Evolutionary conservation across 2,113 vertebrate genomes (phyloP).

Genomic region (Chionomys nivalis): DNA sequence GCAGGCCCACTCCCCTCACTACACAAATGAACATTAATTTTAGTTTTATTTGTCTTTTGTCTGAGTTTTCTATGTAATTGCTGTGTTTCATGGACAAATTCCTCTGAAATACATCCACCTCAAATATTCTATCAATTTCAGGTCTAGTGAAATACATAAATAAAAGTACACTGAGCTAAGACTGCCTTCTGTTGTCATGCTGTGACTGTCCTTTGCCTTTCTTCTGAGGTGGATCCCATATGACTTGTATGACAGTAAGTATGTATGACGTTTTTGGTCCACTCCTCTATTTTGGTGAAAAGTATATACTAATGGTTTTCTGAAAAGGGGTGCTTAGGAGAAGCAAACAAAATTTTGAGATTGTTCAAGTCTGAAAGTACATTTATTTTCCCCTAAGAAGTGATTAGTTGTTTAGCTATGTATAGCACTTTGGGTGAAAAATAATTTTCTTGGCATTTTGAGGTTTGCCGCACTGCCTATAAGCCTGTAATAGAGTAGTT

Average conservation of each 20-base stretch:
- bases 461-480: background rate
- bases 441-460: slow-evolving; percentile 47
- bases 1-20: no score
- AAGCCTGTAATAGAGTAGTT: background rate
- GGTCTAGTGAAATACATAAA: background rate
- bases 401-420: background rate
- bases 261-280: background rate
- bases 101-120: background rate
- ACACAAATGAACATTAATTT: background rate
- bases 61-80: background rate
- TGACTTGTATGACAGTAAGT: background rate
- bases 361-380: slow-evolving; percentile 46
- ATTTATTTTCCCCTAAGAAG: background rate
- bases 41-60: background rate
- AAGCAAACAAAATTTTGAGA: background rate
- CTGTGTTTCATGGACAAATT: background rate
- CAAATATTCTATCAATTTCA: slow-evolving; percentile 26
- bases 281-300: background rate
- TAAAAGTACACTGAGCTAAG: background rate
- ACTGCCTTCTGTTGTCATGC: background rate
- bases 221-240: background rate
- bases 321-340: background rate
- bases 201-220: background rate
- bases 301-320: slow-evolving; percentile 19
- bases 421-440: slow-evolving; percentile 27